These are phyloP conservation scores for Pitta sordida DNA, from an alignment of 2,113 vertebrate genomes.

Conservation along the genomic window DNA sequence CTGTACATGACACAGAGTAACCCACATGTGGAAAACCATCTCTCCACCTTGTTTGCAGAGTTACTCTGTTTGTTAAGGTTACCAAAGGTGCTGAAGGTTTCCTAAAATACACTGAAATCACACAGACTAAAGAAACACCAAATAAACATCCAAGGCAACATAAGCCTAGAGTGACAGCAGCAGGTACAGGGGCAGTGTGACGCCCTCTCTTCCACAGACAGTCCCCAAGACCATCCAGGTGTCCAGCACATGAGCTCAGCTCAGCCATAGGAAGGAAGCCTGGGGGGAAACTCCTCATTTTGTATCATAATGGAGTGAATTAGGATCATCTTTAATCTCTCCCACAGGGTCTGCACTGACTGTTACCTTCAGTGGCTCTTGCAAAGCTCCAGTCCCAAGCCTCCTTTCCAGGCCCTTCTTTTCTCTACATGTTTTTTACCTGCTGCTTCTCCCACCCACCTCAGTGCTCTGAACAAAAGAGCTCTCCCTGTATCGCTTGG, in stretches of 20 bases:
- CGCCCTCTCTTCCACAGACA: neutral
- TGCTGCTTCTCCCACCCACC: neutral
- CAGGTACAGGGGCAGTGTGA: neutral
- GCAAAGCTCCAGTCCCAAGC: neutral
- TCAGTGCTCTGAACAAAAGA: neutral
- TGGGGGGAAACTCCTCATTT: neutral
- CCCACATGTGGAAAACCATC: neutral
- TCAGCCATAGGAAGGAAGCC: neutral
- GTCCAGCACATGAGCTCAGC: neutral
- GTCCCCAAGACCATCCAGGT: neutral
- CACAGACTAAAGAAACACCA: neutral
- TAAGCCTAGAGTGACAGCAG: neutral
- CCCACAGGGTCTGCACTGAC: neutral
- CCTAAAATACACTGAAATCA: neutral
- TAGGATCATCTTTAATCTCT: neutral
- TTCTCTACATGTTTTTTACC: neutral
- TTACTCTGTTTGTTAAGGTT: neutral
- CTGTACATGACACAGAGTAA: rapidly evolving
- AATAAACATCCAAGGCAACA: neutral
- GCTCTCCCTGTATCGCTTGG: neutral
- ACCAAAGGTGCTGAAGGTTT: neutral
- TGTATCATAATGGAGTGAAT: neutral
- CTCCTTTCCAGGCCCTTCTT: neutral
- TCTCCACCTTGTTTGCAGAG: neutral
- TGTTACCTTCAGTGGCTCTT: neutral